Base-by-base conservation (phyloP, 2,113 vertebrate species). In the Seriola quinqueradiata region DNA sequence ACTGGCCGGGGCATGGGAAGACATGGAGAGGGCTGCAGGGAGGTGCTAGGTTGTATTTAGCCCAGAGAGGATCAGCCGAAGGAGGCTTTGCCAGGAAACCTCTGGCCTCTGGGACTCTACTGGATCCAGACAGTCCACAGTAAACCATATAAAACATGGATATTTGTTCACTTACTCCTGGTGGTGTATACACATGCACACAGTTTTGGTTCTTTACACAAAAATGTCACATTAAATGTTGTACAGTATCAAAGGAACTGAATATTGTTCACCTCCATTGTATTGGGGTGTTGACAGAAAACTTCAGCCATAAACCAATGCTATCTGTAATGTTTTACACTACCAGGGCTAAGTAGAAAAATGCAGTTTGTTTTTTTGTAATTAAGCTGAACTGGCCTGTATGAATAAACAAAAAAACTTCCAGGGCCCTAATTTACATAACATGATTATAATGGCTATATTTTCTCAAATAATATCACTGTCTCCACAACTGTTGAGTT, bases 1-100 rank as follows among this genome's bases (percentile, higher is more conserved):
- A 82, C 83, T 19, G 83, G 85, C 86, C 50, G 77, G 92, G 90
- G 90, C 91, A 92, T 92, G 91, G 87, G 89, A 90, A 91, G 90
- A 91, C 82, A 75, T n/a, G 68, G 79, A 73, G 70, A 87, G 82
- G 84, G 84, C 65, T 74, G 68, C 42, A 17, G 82, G 81, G 87
- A 81, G 90, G 91, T 79, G 85, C 74, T 23, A 70, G 87, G 61
- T 75, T 72, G 68, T 72, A 78, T 90, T 92, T 64, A 83, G 79
- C 59, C 74, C 77, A 40, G 66, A 89, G 70, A 77, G 81, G 81
- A 79, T 89, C 86, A 87, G 74, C 50, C 19, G 34, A 81, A 70
- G 57, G 81, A 78, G 70, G 80, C 61, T 83, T n/a, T 82, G 79
- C 75, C 81, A 86, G 82, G 64, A 79, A 89, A 85, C 85, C 87